Base-by-base conservation (phyloP, 2,797 vertebrate genomes). In the Alouatta caraya region DNA sequence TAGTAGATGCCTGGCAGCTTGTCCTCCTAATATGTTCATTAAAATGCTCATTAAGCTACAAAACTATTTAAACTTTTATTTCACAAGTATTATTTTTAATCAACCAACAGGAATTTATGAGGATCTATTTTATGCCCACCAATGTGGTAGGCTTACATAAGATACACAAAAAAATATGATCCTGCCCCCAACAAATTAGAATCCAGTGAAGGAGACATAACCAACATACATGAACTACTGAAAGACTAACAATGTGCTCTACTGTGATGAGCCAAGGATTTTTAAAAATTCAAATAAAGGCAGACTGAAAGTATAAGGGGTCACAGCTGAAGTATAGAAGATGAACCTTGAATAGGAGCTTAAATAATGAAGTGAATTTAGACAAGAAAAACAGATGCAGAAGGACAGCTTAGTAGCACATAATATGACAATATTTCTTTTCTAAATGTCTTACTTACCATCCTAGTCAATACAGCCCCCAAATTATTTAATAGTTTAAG, bases 31-130 rank as follows among this genome's bases (percentile, higher is more conserved):
- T 0, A 26, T 90, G 24, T 39, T 93, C n/a, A 50, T 42, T 57
- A 50, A 8, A 88, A 88, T 14, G 59, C 5, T 61, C 78, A 39
- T 19, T 28, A 95, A 81, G 37, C 50, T n/a, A 70, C 1, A 55
- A 5, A 48, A 39, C 24, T 61, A 90, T 17, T 78, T 21, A 73
- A 59, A 59, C 15, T 94, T 92, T 92, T 67, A 88, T 95, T 94
- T 91, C 33, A 87, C 24, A 70, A 57, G 17, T 83, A 64, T 78
- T 84, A 39, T 86, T 79, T 21, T 57, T 88, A 90, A 86, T 75
- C 64, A 88, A 80, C 14, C 61, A 90, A 57, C 17, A 87, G 21
- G 26, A 96, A 96, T 85, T 92, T 93, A 46, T 55, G 61, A 88
- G 39, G 39, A 59, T 61, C 84, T 90, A 72, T 22, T 78, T 95